Evolutionary conservation across 2,888 invertebrate genomes (phyloP).

Genomic region (Torymus tubicola): DNA sequence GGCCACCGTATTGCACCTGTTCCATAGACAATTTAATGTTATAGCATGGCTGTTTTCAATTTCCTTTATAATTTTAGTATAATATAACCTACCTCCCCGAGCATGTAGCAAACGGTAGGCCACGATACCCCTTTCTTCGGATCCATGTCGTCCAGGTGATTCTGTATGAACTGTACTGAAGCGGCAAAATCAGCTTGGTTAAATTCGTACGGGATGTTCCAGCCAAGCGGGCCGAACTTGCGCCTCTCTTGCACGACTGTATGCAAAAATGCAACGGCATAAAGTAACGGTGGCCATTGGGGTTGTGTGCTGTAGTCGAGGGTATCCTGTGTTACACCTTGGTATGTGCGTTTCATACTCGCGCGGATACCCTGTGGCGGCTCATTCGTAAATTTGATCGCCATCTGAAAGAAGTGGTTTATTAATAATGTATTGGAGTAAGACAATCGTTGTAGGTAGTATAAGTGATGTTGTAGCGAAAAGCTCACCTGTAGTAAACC

Average conservation of each 20-base stretch:
- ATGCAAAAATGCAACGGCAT: constrained; percentile 95
- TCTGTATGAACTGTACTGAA: constrained; percentile 96
- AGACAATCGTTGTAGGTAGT: background rate
- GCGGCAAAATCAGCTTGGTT: constrained; percentile 98
- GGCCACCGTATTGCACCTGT: constrained; percentile 85
- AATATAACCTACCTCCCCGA: constrained; percentile 86
- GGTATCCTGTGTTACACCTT: constrained; percentile 91
- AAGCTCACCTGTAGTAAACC: constrained; percentile 79
- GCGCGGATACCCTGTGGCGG: constrained; percentile 97
- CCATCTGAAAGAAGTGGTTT: constrained; percentile 83
- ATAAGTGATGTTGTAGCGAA: background rate
- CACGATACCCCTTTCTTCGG: constrained; percentile 98
- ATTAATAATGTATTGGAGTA: background rate
- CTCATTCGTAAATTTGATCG: constrained; percentile 98
- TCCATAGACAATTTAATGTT: background rate
- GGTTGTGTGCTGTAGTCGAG: constrained; percentile 93
- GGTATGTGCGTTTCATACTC: constrained; percentile 95
- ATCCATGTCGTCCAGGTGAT: constrained; percentile 97
- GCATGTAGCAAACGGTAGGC: constrained; percentile 98
- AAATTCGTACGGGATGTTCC: constrained; percentile 98
- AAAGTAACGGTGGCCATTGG: constrained; percentile 96
- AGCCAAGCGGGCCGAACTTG: constrained; percentile 97
- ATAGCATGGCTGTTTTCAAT: background rate
- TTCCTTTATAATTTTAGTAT: background rate
- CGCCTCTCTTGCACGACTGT: constrained; percentile 96